Base-by-base conservation (phyloP, 2,113 vertebrate species). In the Trochalopteron elliotii region DNA sequence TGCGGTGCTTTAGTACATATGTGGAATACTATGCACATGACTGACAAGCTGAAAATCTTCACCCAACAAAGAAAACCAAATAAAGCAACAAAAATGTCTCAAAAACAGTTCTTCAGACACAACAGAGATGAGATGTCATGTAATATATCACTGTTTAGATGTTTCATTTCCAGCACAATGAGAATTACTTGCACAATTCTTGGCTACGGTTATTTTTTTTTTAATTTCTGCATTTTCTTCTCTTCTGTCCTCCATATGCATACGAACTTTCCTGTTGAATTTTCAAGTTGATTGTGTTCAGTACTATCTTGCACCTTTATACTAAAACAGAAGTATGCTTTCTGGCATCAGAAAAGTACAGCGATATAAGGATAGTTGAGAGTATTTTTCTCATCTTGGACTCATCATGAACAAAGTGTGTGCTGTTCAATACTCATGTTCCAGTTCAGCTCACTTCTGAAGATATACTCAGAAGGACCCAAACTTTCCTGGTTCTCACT, bases 341-440 rank as follows among this genome's bases (percentile, higher is more conserved):
- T 85, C 61, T 72, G 14, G 30, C 33, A 90, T 28, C 50, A 44
- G 65, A 72, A 64, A 89, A 78, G 12, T n/a, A 33, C 11, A 52
- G 13, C 12, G 12, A 60, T 68, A 44, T 11, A 64, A 82, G 84
- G 52, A 69, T 15, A 53, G 23, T 5, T 69, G 28, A 82, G 31
- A 69, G n/a, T 23, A 37, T 5, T 82, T 83, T 87, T 91, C 12
- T 15, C 21, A 25, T 50, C 40, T 89, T 84, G 25, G 16, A 64
- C 23, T 61, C 40, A 44, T 56, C 44, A 52, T 1, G 1, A 83
- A 60, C 0, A 1, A 44, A 7, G 13, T 25, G 5, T 2, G 0
- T 19, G 30, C 42, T 6, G 2, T n/a, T 79, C 53, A 76, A 0
- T 52, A 77, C 19, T 74, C 4, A 0, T 18, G 21, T n/a, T 70